Evolutionary conservation across 2,113 vertebrate genomes (phyloP), one percentile per base, ranked within the genome.

Genomic region (Apeltes quadracus): DNA sequence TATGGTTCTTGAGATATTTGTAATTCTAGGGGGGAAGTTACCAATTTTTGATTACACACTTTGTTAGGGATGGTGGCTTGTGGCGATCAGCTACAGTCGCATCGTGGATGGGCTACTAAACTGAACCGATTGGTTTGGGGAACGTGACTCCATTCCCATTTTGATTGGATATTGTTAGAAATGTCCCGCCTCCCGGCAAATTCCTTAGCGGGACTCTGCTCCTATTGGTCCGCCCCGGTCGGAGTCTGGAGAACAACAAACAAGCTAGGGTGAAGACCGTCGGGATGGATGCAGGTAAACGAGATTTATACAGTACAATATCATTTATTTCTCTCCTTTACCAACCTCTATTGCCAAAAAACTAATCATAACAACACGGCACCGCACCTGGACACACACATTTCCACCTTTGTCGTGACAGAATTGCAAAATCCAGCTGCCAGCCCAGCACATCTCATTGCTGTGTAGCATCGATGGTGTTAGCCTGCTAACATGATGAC

Each of bases 281-380:
- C 94, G 92, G 92, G 88, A 95, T 95, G 94, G 94, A 94, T 92
- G 93, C 94, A 93, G 93, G 94, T 95, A 92, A 89, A 85, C 61
- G 51, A 76, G n/a, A 69, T 53, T 68, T 79, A 76, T 70, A 15
- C 1, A 44, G 15, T 34, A 36, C 79, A 78, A 75, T 61, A 48
- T 51, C 36, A 16, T 2, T 0, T 11, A 22, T 66, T 72, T 43
- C 25, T 59, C 6, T 18, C 1, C 13, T 1, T 5, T 56, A 34
- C 9, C 36, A 22, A 29, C 1, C 29, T 8, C 1, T 50, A 0
- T 51, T 3, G 3, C 1, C 1, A 12, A 4, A 41, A 41, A 12
- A 68, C 9, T 20, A 65, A 18, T 11, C 15, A 1, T 7, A 57
- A 5, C 3, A 41, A 46, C 15, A 4, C 0, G 1, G 0, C 18